Base-by-base conservation (phyloP, 2,113 vertebrate species). In the Myotis brandtii region DNA sequence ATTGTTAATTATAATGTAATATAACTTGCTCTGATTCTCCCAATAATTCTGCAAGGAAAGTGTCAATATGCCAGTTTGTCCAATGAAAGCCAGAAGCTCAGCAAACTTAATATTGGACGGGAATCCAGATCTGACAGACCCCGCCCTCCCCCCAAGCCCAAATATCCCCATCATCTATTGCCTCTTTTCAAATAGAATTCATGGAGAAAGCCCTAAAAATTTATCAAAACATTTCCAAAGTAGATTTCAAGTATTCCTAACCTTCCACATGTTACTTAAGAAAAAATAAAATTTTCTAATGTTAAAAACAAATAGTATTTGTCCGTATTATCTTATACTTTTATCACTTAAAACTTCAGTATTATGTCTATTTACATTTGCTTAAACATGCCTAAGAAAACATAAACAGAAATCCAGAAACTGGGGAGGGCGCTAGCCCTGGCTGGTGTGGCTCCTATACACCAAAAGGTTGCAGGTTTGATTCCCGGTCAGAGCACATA, bases 231-330 rank as follows among this genome's bases (percentile, higher is more conserved):
- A 46, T 40, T 80, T 59, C 37, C n/a, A 75, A 93, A 56, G 16
- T 50, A 12, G 54, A 89, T 91, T 70, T 93, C n/a, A 95, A 67
- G 72, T 86, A 90, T 82, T 89, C 9, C 16, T 76, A 86, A 76
- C 13, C 10, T 52, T 88, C 21, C 56, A 90, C 54, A 73, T 30
- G 17, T 46, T n/a, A 94, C 1, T 30, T 6, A 37, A 48, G 1
- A 89, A 83, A 88, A 82, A 76, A 62, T 8, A 18, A 64, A 50
- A 13, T 43, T 81, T 66, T 89, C 52, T 56, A 82, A 32, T 56
- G 27, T 76, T 86, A 66, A 16, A 84, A 90, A 80, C 6, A 84
- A 40, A 66, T 62, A 40, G 20, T 88, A 48, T 56, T 27, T 34
- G 18, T 25, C 6, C 4, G 10, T 43, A 67, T 75, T 82, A 34